Conservation (phyloP, 2,113 vertebrate species). For the Halcyon senegalensis region DNA sequence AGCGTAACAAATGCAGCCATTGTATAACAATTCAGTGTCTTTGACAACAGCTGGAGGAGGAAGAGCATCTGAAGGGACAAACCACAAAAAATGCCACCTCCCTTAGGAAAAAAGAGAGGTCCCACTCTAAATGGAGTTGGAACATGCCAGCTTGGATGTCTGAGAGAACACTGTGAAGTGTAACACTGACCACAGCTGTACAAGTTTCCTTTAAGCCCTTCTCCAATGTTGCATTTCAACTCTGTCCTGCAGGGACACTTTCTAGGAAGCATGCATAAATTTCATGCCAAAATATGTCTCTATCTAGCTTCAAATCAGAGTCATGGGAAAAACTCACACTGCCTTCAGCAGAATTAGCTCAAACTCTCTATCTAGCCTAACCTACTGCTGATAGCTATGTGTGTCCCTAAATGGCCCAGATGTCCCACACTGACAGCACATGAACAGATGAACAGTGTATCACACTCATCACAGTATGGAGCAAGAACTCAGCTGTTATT, state of each 20-base stretch:
- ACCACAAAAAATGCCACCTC: not conserved
- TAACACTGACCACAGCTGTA: not conserved
- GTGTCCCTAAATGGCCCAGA: not conserved
- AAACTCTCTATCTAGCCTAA: not conserved
- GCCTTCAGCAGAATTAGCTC: not conserved
- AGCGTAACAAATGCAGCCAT: not conserved
- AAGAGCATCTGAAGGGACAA: not conserved
- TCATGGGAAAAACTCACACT: not conserved
- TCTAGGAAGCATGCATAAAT: not conserved
- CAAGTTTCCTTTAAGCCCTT: not conserved
- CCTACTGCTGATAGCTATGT: not conserved
- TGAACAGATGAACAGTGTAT: not conserved
- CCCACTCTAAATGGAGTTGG: not conserved
- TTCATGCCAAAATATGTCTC: not conserved
- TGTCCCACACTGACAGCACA: not conserved
- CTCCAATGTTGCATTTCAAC: not conserved
- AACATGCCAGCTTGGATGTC: not conserved
- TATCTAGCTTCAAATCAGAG: constrained; percentile 18
- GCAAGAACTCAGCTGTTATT: not conserved
- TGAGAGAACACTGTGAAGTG: not conserved
- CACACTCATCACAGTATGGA: not conserved
- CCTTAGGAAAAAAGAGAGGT: not conserved
- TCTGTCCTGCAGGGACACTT: not conserved
- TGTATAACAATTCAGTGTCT: not conserved
- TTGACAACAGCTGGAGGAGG: not conserved